Conservation (phyloP, 2,797 vertebrate genomes). For the Pseudochirops cupreus region DNA sequence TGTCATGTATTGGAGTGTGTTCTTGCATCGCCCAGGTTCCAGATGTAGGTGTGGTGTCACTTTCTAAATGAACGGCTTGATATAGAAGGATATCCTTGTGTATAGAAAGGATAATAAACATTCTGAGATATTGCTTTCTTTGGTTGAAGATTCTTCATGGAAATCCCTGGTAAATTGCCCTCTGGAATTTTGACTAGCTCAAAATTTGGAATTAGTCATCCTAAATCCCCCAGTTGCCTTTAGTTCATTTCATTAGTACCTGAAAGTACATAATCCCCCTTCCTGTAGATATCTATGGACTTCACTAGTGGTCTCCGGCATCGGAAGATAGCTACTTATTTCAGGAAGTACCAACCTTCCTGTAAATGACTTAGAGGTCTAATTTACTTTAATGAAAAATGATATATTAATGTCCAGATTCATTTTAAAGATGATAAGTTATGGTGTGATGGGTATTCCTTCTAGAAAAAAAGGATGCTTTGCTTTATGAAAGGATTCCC, state of each 20-base stretch:
- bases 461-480: background rate
- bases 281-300: background rate
- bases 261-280: background rate
- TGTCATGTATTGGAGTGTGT: fast-evolving
- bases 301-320: too few relatives aligned
- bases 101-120: background rate
- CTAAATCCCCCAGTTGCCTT: fast-evolving
- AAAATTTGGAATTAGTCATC: background rate
- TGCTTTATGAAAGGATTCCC: background rate
- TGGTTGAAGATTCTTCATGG: background rate
- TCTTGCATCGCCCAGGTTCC: fast-evolving
- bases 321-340: background rate
- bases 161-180: fast-evolving
- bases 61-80: background rate
- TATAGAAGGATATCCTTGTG: background rate
- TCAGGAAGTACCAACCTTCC: background rate
- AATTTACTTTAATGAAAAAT: background rate
- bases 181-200: background rate
- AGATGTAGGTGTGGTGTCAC: fast-evolving
- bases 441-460: background rate
- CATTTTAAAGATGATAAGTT: background rate
- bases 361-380: background rate
- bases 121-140: background rate
- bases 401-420: background rate
- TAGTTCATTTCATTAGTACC: background rate